Evolutionary conservation across 2,888 invertebrate genomes (phyloP), one percentile per base, ranked within the genome.

Genomic region (Trichopria drosophilae): DNA sequence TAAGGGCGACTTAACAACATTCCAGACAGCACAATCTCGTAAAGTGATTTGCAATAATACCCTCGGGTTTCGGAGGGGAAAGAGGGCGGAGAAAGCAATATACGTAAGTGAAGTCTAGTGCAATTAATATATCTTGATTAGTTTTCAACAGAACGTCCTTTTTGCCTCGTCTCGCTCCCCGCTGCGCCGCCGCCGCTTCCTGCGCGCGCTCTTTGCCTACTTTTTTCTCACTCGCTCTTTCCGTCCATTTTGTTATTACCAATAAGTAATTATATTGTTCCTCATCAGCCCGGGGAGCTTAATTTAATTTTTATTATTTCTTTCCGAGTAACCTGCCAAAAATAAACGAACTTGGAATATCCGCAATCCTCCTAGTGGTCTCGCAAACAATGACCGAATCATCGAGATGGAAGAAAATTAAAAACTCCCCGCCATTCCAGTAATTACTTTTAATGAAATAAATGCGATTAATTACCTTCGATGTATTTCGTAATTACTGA

Each of bases 91-190:
- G 56, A 62, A 63, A 64, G 63, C 63, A 66, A 66, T 67, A 63
- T 65, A 61, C 56, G 58, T 60, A 64, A 69, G 66, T 65, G 67
- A 63, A 68, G 68, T 69, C 63, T 65, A 63, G 62, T 61, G 67
- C 69, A 68, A 71, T 71, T 72, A 72, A 71, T 72, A 67, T 66
- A 63, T 69, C 69, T 70, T 67, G 70, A 70, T 70, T 69, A 69
- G 66, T 66, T 72, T 64, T 63, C 66, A 66, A 63, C 67, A 62
- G 62, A 62, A 62, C 63, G 61, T 59, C 60, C 61, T 64, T 65
- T 64, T 67, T 58, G 58, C 62, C 60, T 60, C 40, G 49, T 46
- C 32, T 26, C 18, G 35, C 22, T 4, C 19, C 28, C 26, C 18
- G 13, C 26, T 40, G 19, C 24, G 16, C 31, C 22, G 13, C 42